Base-by-base conservation (phyloP, 2,113 vertebrate species). In the Colaptes auratus region DNA sequence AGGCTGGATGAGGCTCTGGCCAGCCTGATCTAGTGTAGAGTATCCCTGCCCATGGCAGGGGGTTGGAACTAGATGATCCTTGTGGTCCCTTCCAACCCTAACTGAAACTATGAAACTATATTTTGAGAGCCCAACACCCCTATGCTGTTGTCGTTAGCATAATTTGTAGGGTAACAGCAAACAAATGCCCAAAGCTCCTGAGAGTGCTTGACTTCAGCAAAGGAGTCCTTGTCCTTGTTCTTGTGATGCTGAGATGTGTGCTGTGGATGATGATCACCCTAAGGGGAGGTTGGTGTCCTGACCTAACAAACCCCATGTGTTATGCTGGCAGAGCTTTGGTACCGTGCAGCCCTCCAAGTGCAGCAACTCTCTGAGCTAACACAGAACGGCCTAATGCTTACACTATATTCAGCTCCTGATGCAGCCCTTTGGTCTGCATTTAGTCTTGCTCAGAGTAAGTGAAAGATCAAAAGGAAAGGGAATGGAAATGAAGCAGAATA, bases 241-340 rank as follows among this genome's bases (percentile, higher is more conserved):
- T 58, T 53, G 15, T n/a, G 5, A 1, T 16, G 3, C 8, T 7
- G 24, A 46, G 15, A 2, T 6, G 9, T 16, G 31, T 42, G 9
- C 11, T 35, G 10, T 15, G 36, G 58, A 15, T 67, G 36, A 25
- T 44, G 24, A 17, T 4, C 1, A 5, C 3, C 7, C 20, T 3
- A 30, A 2, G 9, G 17, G 11, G 55, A 8, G 10, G 14, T 4
- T 2, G 35, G 4, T 19, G 42, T 66, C 21, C 64, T 72, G 28
- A 36, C 7, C n/a, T 4, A 8, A 16, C 3, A 2, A 6, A 9
- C 7, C 0, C 4, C 0, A 0, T 5, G 10, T 53, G 44, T n/a
- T 36, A 36, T 50, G 10, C 16, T n/a, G 59, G 21, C 20, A 72
- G 73, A 63, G 27, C 16, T 67, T 42, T 48, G 53, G 6, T 28